Evolutionary conservation across 2,113 vertebrate species (phyloP).

Genomic region (Tretioscincus oriximinensis): DNA sequence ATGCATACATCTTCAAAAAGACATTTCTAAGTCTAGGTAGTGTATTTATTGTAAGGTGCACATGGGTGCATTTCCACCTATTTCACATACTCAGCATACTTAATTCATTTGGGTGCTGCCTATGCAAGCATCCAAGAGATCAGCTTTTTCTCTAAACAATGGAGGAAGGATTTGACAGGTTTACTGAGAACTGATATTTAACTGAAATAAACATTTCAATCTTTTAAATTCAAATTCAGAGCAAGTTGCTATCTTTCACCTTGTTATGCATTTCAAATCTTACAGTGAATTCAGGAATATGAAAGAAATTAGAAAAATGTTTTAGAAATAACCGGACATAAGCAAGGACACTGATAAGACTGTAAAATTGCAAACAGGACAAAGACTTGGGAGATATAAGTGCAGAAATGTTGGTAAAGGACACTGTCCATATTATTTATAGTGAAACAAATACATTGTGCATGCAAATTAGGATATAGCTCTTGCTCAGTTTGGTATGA

Average conservation of each 20-base stretch:
- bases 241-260: neutral
- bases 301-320: neutral
- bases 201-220: neutral
- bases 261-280: neutral
- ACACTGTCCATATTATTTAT: too few relatives aligned
- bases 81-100: neutral
- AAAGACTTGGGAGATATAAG: too few relatives aligned
- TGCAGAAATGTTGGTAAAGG: too few relatives aligned
- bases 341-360: neutral
- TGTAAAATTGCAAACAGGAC: neutral
- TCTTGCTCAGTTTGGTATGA: too few relatives aligned
- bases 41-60: neutral
- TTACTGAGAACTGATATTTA: neutral
- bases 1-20: neutral
- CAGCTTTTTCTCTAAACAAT: neutral
- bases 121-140: neutral
- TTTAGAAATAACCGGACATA: neutral
- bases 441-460: too few relatives aligned
- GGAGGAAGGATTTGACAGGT: neutral
- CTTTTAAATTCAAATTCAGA: neutral
- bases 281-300: neutral
- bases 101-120: neutral
- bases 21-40: neutral
- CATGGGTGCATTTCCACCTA: neutral
- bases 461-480: too few relatives aligned